Conservation (phyloP, 1,140 invertebrate species). For the Lasioglossum baleicum region DNA sequence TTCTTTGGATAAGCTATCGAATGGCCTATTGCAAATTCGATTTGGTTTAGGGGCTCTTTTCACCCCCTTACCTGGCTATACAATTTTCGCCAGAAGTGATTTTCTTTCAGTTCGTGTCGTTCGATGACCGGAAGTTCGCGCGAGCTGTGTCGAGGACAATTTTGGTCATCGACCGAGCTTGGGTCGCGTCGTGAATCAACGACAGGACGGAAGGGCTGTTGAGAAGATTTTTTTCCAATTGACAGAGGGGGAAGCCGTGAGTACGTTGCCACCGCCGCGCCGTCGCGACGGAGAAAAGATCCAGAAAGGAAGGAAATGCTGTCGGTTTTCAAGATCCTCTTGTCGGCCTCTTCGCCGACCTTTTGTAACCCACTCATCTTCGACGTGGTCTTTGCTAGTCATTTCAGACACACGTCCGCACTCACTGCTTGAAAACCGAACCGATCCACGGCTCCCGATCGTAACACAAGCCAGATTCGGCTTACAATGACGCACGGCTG, state of each 20-base stretch:
- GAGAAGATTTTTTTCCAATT: constrained; percentile 10
- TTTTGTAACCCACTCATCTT: constrained; percentile 36
- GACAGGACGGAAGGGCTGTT: too few species aligned
- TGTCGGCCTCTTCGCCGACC: constrained; percentile 24
- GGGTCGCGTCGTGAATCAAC: background rate
- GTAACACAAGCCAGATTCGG: background rate
- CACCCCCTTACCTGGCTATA: too few species aligned
- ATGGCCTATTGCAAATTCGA: too few species aligned
- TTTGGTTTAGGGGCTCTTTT: too few species aligned
- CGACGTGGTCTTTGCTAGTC: constrained; percentile 32
- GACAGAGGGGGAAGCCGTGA: background rate
- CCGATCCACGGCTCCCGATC: background rate
- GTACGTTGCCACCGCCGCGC: background rate
- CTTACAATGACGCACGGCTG: background rate
- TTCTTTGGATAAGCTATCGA: too few species aligned
- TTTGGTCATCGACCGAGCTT: background rate
- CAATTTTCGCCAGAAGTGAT: too few species aligned
- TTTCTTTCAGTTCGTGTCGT: too few species aligned
- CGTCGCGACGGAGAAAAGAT: background rate
- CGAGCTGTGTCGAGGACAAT: too few species aligned
- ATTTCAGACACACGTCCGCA: constrained; percentile 9
- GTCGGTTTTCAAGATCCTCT: constrained; percentile 33
- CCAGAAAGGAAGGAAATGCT: constrained; percentile 20
- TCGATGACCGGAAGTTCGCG: too few species aligned
- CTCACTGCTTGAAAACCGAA: background rate